Conservation (phyloP, 2,113 vertebrate genomes). For the Spea multiplicata region DNA sequence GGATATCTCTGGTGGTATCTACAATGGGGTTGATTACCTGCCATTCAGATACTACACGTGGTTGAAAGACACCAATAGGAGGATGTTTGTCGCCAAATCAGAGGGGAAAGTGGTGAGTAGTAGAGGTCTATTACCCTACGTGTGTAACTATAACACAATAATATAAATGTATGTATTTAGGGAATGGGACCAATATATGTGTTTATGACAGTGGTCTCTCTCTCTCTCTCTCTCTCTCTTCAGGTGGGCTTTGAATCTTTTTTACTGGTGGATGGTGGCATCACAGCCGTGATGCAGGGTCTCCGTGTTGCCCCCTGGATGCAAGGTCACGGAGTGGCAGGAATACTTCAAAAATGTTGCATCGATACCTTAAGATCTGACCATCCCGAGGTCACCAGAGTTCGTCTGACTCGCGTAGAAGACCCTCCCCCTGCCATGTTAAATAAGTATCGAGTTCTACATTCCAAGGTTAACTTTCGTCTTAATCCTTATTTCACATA, state of each 20-base stretch:
- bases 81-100: conserved; percentile 17
- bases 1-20: conserved; percentile 30
- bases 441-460: conserved; percentile 71
- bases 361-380: conserved; percentile 64
- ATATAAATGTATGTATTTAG: background rate
- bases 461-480: conserved; percentile 12
- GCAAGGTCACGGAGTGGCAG: conserved; percentile 66
- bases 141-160: background rate
- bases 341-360: conserved; percentile 68
- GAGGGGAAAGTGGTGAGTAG: conserved; percentile 30
- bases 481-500: background rate
- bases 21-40: conserved; percentile 12
- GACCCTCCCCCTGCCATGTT: conserved; percentile 67
- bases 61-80: conserved; percentile 23
- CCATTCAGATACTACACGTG: conserved; percentile 15
- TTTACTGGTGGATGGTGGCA: conserved; percentile 64
- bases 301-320: conserved; percentile 73
- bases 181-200: background rate
- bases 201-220: background rate
- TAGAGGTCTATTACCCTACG: background rate
- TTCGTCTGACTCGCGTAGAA: conserved; percentile 64
- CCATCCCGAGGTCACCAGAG: conserved; percentile 67
- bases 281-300: conserved; percentile 72
- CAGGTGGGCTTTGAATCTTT: conserved; percentile 74
- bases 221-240: background rate